Percentiles rank a stretch among this genome's conserved stretches.
Conservation (phyloP, 2,797 vertebrate species). For the Sebastes miniatus region DNA sequence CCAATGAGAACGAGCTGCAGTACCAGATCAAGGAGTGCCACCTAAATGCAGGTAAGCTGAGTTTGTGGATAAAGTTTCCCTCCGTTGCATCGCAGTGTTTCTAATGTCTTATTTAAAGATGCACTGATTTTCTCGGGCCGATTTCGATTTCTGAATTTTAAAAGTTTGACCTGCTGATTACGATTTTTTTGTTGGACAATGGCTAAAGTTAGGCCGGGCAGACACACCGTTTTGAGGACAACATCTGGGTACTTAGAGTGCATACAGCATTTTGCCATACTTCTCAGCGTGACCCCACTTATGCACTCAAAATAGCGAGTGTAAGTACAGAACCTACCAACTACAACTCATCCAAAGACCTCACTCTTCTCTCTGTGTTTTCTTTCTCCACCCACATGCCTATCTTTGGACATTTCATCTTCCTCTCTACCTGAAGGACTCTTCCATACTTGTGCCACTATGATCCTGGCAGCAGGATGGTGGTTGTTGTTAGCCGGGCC, state of each 20-base stretch:
- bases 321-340: too few species aligned
- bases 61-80: not conserved
- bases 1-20: slow-evolving; percentile 99
- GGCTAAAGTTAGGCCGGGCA: too few species aligned
- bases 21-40: slow-evolving; percentile 99
- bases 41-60: slow-evolving; percentile 88
- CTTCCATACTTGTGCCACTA: not conserved
- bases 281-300: too few species aligned
- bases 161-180: too few species aligned
- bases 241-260: too few species aligned
- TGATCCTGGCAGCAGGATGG: not conserved
- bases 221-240: too few species aligned
- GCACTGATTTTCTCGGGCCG: not conserved
- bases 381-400: slow-evolving; percentile 47
- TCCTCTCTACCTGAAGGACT: slow-evolving; percentile 20
- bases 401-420: slow-evolving; percentile 41
- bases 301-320: too few species aligned
- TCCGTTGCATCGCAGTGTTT: not conserved
- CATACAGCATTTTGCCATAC: too few species aligned
- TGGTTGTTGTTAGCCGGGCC: not conserved
- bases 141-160: too few species aligned
- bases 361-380: slow-evolving; percentile 39
- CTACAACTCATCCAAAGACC: not conserved
- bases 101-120: not conserved
- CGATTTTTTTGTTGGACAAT: too few species aligned